A percentile compares a stretch with the other conserved stretches of the same genome.
phyloP scores from a whole-genome alignment of 2,888 invertebrate species.

The Polylopha cassiicola region DNA sequence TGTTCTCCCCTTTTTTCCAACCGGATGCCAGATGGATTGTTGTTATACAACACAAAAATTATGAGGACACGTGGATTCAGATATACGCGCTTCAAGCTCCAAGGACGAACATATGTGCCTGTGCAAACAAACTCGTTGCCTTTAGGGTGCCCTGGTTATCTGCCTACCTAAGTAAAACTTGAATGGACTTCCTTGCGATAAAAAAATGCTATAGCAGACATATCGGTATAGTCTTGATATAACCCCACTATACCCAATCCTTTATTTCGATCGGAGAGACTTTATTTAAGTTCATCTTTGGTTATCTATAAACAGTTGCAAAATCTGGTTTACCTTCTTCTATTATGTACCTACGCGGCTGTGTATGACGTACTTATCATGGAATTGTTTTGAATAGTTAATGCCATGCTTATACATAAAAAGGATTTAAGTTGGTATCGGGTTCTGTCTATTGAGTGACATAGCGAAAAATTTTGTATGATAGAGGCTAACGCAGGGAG shows the following conservation, averaged over 20 bases:
- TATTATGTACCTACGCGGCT: too few species aligned
- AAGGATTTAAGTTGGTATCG: slow-evolving; percentile 10
- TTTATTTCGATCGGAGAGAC: too few species aligned
- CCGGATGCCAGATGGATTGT: slow-evolving; percentile 22
- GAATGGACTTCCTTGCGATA: slow-evolving; percentile 30
- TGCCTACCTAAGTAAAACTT: slow-evolving; percentile 24
- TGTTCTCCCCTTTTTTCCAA: slow-evolving; percentile 15
- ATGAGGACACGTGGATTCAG: slow-evolving; percentile 21
- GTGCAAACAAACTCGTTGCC: slow-evolving; percentile 38
- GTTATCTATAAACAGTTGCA: too few species aligned
- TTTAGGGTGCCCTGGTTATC: slow-evolving; percentile 22
- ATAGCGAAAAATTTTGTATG: slow-evolving; percentile 57
- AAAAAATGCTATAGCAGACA: too few species aligned
- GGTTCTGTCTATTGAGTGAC: slow-evolving; percentile 45
- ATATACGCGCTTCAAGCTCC: slow-evolving; percentile 33
- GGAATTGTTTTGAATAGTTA: slow-evolving; percentile 10
- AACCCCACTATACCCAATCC: too few species aligned
- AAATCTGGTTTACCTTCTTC: too few species aligned
- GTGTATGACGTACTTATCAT: slow-evolving; percentile 7
- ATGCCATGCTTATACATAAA: slow-evolving; percentile 14
- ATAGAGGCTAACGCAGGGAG: slow-evolving; percentile 70
- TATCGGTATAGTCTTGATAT: too few species aligned
- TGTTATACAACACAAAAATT: slow-evolving; percentile 14
- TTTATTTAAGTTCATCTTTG: too few species aligned
- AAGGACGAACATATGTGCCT: slow-evolving; percentile 52